Base-by-base conservation (phyloP, 2,888 invertebrate species). In the Polydrusus cervinus region DNA sequence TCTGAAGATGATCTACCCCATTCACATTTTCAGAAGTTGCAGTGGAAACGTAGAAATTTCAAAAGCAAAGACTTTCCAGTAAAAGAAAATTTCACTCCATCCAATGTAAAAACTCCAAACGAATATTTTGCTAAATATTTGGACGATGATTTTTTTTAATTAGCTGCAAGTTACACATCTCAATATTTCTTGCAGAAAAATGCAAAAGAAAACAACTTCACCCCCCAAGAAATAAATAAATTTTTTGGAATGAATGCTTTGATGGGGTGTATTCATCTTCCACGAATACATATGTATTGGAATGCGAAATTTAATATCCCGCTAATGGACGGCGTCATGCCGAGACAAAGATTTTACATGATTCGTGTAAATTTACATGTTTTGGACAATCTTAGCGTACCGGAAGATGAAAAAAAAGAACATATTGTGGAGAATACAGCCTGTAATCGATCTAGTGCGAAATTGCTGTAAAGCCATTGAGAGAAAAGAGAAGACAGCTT, bases 301-400 rank as follows among this genome's bases (percentile, higher is more conserved):
- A 40, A 40, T 40, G 40, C 40, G 2, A 40, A 40, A 10, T 40
- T 40, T 40, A 3, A 8, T 7, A 7, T 40, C 5, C 40, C 40
- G 5, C 13, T 40, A 8, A 10, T 40, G 3, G 5, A 3, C 9
- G 13, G 10, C 40, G 40, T 10, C 10, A 40, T 40, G 40, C 5
- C 40, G 7, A 9, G 40, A 40, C 7, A 40, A 8, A 40, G 10
- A 40, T 51, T 51, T 51, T 51, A 51, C 14, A 7, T 70, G 57
- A 60, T 79, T 20, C 40, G 80, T 30, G 80, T 78, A 25, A 75
- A 79, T 65, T 65, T 79, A 10, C 78, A 80, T 43, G 45, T 79
- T 53, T 78, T 79, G 9, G 72, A 78, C 34, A 75, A 51, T 25
- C 62, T 77, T 18, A 65, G 47, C 51, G 69, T 66, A 6, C 8